These are phyloP conservation scores for Proales similis DNA, from an alignment of 1,140 invertebrate genomes.

Conservation along the genomic window DNA sequence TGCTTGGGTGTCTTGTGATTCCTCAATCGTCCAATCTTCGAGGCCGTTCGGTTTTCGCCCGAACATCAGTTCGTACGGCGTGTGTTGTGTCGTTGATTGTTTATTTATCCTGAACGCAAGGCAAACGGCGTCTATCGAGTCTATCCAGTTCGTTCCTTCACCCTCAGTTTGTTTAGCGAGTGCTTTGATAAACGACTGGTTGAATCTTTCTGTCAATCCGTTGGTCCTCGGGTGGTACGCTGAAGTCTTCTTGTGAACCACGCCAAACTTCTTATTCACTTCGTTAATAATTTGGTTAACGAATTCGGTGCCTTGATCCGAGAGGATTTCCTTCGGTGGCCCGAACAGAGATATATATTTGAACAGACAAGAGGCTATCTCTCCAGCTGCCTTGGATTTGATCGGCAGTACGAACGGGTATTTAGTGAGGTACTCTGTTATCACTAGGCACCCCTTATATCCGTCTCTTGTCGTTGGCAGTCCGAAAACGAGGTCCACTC, in stretches of 20 bases:
- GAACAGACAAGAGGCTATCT: neutral
- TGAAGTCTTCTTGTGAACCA: conserved; percentile 36
- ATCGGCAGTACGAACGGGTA: neutral
- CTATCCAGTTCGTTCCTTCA: too few relatives aligned
- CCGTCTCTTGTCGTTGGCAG: neutral
- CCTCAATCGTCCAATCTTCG: conserved; percentile 7
- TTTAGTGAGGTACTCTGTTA: conserved; percentile 3
- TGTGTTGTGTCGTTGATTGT: conserved; percentile 6
- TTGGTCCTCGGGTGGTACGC: conserved; percentile 43
- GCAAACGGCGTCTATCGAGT: too few relatives aligned
- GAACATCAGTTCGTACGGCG: conserved; percentile 33
- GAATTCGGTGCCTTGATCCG: conserved; percentile 14
- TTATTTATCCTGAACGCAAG: neutral
- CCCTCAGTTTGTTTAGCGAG: too few relatives aligned
- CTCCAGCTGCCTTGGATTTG: neutral
- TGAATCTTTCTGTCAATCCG: conserved; percentile 39
- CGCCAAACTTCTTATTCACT: conserved; percentile 29
- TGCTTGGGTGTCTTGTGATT: neutral
- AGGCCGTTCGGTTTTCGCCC: neutral
- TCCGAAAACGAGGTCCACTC: conserved; percentile 3
- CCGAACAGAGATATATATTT: too few relatives aligned
- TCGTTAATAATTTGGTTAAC: conserved; percentile 6
- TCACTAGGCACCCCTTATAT: neutral
- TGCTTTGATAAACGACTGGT: too few relatives aligned
- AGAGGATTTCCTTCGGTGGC: neutral